phyloP scores from a whole-genome alignment of 2,888 invertebrate genomes.

The Epicampocera succincta region DNA sequence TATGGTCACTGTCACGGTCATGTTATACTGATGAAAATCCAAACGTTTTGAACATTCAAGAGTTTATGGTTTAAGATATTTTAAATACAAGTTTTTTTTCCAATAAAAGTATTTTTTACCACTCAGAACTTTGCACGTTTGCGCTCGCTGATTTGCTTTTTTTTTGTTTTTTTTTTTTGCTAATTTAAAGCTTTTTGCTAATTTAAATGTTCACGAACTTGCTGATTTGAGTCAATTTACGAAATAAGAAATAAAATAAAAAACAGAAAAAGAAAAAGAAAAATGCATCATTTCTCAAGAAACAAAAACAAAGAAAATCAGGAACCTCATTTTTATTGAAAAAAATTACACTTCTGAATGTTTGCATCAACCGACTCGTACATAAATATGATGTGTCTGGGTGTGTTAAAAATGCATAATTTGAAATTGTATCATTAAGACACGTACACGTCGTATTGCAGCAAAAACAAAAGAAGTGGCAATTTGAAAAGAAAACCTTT shows the following conservation, averaged over 20 bases:
- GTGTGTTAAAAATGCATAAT: not conserved
- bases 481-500: conserved; percentile 18
- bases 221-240: too few relatives aligned
- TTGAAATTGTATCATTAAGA: conserved; percentile 48
- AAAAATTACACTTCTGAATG: not conserved
- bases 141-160: too few relatives aligned
- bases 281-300: not conserved
- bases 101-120: too few relatives aligned
- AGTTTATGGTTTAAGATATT: too few relatives aligned
- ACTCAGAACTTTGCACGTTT: too few relatives aligned
- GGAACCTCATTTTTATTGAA: conserved; percentile 28
- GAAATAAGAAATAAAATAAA: not conserved
- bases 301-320: conserved; percentile 31
- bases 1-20: too few relatives aligned
- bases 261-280: conserved; percentile 3
- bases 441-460: conserved; percentile 44
- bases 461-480: not conserved
- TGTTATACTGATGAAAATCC: too few relatives aligned
- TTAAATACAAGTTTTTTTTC: too few relatives aligned
- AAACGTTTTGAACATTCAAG: too few relatives aligned
- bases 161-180: too few relatives aligned
- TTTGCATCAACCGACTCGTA: not conserved
- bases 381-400: not conserved
- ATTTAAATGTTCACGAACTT: too few relatives aligned
- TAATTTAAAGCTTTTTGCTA: too few relatives aligned